These are phyloP conservation scores for Noctuana brunneofusca DNA, from an alignment of 2,888 invertebrate genomes.

Conservation along the genomic window DNA sequence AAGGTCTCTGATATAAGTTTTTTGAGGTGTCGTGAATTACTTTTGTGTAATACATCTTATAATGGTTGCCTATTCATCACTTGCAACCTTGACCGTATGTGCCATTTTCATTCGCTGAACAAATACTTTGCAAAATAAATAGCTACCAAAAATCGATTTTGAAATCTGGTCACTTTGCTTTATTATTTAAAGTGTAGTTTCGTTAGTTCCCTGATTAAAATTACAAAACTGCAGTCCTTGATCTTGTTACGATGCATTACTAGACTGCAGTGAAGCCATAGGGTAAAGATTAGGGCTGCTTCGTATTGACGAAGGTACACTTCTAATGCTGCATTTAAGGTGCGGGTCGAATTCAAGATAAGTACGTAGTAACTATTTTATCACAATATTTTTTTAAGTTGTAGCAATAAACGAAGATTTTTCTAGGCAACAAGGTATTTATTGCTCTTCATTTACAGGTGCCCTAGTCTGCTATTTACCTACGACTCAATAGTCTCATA, in stretches of 20 bases:
- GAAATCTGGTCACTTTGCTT: background rate
- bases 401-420: no score
- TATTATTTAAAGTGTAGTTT: background rate
- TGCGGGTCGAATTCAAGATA: background rate
- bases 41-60: no score
- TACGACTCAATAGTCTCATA: no score
- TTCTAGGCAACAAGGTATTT: no score
- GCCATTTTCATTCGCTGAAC: conserved; percentile 1
- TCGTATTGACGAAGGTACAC: background rate
- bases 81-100: background rate
- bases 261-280: conserved; percentile 19
- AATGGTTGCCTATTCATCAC: background rate
- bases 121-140: conserved; percentile 5
- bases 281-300: background rate
- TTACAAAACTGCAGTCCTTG: conserved; percentile 10
- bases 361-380: no score
- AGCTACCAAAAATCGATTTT: background rate
- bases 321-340: conserved; percentile 11
- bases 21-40: no score
- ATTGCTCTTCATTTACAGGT: no score
- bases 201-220: conserved; percentile 12
- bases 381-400: no score
- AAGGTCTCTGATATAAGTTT: no score
- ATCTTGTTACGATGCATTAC: conserved; percentile 16
- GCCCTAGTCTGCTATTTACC: no score